Evolutionary conservation across 2,113 vertebrate genomes (phyloP).

Genomic region (Alectura lathami): DNA sequence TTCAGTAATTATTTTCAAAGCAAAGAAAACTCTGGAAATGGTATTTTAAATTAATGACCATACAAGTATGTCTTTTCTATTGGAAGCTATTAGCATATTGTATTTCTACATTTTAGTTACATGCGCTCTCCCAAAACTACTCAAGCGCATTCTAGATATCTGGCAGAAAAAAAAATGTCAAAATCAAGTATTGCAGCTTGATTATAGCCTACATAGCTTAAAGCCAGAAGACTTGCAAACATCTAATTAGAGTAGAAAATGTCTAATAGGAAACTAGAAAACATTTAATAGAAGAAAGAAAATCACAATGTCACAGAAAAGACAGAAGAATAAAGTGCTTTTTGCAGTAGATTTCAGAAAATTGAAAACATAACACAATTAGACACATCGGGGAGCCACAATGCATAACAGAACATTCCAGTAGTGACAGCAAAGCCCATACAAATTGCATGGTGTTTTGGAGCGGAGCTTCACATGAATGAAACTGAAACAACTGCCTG

Average conservation of each 20-base stretch:
- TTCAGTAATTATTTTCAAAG: neutral
- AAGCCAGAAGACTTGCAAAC: slow-evolving; percentile 53
- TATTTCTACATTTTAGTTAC: neutral
- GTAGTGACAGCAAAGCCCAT: slow-evolving; percentile 48
- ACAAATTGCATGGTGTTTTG: slow-evolving; percentile 12
- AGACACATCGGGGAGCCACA: slow-evolving; percentile 69
- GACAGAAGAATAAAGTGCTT: slow-evolving; percentile 60
- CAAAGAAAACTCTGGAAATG: neutral
- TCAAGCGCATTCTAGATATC: slow-evolving; percentile 29
- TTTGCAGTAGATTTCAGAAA: slow-evolving; percentile 70
- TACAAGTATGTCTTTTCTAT: neutral
- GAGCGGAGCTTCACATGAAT: slow-evolving; percentile 18
- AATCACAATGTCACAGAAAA: slow-evolving; percentile 46
- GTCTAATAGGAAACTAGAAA: slow-evolving; percentile 63
- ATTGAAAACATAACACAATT: slow-evolving; percentile 68
- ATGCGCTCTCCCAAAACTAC: neutral
- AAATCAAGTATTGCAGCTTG: slow-evolving; percentile 10
- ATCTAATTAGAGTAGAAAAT: slow-evolving; percentile 72
- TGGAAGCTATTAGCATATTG: neutral
- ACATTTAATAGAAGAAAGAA: slow-evolving; percentile 61
- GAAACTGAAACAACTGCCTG: slow-evolving; percentile 35
- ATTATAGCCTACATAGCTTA: slow-evolving; percentile 33
- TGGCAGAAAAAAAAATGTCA: slow-evolving; percentile 14
- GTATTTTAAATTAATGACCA: neutral
- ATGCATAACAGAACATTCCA: slow-evolving; percentile 38